phyloP scores from a whole-genome alignment of 1,140 invertebrate genomes.

The Aphidius gifuensis region DNA sequence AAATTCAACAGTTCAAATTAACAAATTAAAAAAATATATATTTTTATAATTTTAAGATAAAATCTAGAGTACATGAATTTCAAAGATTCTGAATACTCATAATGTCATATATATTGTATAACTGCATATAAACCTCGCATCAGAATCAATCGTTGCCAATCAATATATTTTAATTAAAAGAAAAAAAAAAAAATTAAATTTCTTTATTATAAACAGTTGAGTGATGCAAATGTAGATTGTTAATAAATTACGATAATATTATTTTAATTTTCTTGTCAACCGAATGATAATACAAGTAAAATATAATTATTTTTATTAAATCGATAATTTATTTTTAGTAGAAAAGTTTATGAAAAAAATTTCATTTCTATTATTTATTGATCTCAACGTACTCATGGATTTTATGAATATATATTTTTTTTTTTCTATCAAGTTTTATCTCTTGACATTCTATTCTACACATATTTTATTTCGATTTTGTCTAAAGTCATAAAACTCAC shows the following conservation, averaged over 20 bases:
- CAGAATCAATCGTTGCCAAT: slow-evolving; percentile 2
- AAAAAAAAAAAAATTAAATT: slow-evolving; percentile 7
- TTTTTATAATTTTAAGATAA: neutral
- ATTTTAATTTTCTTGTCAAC: too few species aligned
- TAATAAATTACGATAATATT: too few species aligned
- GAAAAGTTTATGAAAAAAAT: too few species aligned
- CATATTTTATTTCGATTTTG: slow-evolving; percentile 21
- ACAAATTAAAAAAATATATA: neutral
- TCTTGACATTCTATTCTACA: slow-evolving; percentile 1
- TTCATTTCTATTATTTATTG: neutral
- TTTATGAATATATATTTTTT: neutral
- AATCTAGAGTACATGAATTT: neutral
- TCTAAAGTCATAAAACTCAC: slow-evolving; percentile 23
- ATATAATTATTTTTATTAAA: neutral
- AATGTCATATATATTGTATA: slow-evolving; percentile 4
- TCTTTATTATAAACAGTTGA: neutral
- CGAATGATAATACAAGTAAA: neutral
- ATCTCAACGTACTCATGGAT: too few species aligned
- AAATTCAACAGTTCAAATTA: neutral
- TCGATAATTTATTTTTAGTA: neutral
- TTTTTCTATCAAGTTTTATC: slow-evolving; percentile 6
- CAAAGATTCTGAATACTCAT: slow-evolving; percentile 3
- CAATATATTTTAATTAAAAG: slow-evolving; percentile 8
- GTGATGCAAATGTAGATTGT: too few species aligned
- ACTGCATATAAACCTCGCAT: slow-evolving; percentile 12